These are phyloP conservation scores for Resseliella maxima DNA, from an alignment of 2,888 invertebrate species.

Conservation along the genomic window DNA sequence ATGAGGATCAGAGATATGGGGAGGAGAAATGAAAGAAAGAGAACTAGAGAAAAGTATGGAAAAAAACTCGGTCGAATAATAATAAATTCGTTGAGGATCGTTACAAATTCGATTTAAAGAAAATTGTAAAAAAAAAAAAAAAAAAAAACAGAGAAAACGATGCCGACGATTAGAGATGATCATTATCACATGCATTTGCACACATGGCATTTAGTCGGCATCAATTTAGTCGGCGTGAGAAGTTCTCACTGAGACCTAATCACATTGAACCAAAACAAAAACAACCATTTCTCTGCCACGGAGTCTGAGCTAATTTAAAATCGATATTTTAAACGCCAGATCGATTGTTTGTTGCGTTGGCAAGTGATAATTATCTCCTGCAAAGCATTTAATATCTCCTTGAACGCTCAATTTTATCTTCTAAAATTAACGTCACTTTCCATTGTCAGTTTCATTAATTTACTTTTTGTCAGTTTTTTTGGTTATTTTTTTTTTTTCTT, in stretches of 20 bases:
- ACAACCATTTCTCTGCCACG: background rate
- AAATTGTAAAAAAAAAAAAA: too few species aligned
- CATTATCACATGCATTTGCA: constrained; percentile 52
- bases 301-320: background rate
- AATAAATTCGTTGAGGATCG: constrained; percentile 31
- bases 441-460: background rate
- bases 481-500: too few species aligned
- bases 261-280: background rate
- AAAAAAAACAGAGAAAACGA: background rate
- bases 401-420: background rate
- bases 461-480: background rate
- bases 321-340: constrained; percentile 19
- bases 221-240: background rate
- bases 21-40: background rate
- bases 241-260: too few species aligned
- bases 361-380: constrained; percentile 1
- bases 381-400: background rate
- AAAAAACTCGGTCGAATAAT: background rate
- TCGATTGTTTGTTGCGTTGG: background rate
- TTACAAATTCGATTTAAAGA: background rate
- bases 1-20: background rate
- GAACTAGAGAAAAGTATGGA: background rate
- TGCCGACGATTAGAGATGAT: constrained; percentile 28
- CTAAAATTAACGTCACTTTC: constrained; percentile 15
- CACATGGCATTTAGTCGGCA: constrained; percentile 7